Conservation (phyloP, 2,113 vertebrate species). For the Sciurus niger region DNA sequence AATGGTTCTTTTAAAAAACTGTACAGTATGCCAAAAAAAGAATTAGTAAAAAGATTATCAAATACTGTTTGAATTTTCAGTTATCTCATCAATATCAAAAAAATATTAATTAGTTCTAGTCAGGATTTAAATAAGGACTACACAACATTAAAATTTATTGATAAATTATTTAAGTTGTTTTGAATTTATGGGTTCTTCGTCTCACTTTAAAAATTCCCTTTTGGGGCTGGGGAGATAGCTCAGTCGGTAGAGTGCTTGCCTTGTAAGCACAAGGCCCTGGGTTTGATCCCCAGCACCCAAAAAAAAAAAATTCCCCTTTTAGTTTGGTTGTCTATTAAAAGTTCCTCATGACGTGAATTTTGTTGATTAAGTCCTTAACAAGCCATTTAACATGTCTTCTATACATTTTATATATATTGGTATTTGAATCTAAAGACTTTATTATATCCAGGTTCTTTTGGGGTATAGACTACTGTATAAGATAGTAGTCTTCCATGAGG, state of each 20-base stretch:
- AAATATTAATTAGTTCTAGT: conserved; percentile 34
- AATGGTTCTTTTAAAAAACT: neutral
- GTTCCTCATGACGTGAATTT: conserved; percentile 12
- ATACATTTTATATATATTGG: conserved; percentile 45
- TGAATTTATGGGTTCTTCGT: conserved; percentile 22
- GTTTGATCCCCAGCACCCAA: too few relatives aligned
- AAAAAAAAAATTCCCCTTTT: neutral
- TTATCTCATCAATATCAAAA: neutral
- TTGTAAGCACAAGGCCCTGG: too few relatives aligned
- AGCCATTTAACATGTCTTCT: neutral
- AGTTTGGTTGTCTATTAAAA: conserved; percentile 27
- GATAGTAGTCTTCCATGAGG: neutral
- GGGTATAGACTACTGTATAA: conserved; percentile 26
- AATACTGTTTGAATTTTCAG: conserved; percentile 27
- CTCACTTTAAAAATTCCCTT: conserved; percentile 1
- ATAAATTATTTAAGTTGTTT: conserved; percentile 46
- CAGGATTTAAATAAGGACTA: conserved; percentile 37
- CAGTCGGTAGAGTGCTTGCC: too few relatives aligned
- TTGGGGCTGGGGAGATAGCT: too few relatives aligned
- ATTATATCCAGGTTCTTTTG: neutral
- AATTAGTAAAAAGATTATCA: conserved; percentile 35
- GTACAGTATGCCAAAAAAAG: neutral
- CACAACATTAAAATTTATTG: neutral
- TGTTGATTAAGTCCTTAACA: conserved; percentile 46
- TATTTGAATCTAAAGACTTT: neutral